Evolutionary conservation across 2,113 vertebrate genomes (phyloP).

Genomic region (Urocitellus parryii): DNA sequence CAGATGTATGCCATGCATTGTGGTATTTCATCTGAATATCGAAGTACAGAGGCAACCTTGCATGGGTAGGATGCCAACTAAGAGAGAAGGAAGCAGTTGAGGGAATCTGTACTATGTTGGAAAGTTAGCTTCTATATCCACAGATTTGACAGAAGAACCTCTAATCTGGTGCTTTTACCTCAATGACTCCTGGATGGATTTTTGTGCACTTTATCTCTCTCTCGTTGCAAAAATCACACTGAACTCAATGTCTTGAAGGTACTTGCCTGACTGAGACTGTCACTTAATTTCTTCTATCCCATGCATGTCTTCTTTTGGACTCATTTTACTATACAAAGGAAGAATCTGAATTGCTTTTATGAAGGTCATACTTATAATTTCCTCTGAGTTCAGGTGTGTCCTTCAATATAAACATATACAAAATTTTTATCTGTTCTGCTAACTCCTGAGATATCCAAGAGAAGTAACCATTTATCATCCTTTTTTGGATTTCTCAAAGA

Average conservation of each 20-base stretch:
- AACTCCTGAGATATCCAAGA: neutral
- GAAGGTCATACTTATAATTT: neutral
- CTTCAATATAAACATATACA: neutral
- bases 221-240: neutral
- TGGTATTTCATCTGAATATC: neutral
- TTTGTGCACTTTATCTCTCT: neutral
- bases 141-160: neutral
- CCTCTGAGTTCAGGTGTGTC: neutral
- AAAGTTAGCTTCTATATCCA: neutral
- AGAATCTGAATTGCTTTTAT: constrained; percentile 5
- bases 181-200: neutral
- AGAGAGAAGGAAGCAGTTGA: neutral
- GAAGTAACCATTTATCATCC: neutral
- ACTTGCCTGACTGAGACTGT: neutral
- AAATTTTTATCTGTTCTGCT: neutral
- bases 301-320: neutral
- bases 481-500: constrained; percentile 8
- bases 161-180: neutral
- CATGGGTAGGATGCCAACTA: too few relatives aligned
- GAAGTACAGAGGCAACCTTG: neutral
- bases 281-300: neutral
- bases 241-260: neutral
- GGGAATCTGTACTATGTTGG: neutral
- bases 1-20: neutral
- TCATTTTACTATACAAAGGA: neutral